Conservation (phyloP, 2,113 vertebrate species). For the Scartelaos histophorus region DNA sequence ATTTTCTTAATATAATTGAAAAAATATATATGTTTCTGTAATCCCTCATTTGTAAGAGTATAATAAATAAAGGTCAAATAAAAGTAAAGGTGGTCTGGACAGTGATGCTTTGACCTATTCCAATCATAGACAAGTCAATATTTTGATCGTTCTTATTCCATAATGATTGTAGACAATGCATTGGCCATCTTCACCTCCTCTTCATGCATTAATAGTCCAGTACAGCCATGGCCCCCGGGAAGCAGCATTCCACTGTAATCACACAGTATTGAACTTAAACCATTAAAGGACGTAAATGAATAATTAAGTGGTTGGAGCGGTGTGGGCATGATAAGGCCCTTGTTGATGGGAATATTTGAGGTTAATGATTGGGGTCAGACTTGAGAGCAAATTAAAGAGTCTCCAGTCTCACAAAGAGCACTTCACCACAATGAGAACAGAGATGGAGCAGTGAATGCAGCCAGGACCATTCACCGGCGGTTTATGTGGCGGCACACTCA, state of each 20-base stretch:
- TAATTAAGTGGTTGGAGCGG: conserved; percentile 62
- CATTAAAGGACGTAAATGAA: conserved; percentile 71
- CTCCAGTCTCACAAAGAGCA: conserved; percentile 55
- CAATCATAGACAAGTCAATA: too few species aligned
- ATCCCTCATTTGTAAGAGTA: too few species aligned
- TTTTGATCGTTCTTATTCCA: too few species aligned
- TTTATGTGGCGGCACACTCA: background rate
- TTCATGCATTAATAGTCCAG: background rate
- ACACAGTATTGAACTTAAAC: conserved; percentile 66
- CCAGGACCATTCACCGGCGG: background rate
- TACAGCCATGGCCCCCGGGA: conserved; percentile 24
- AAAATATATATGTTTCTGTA: too few species aligned
- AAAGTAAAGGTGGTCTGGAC: too few species aligned
- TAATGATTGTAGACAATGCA: too few species aligned
- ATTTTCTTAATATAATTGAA: too few species aligned
- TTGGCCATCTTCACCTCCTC: too few species aligned
- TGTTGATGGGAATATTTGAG: conserved; percentile 69
- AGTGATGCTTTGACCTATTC: too few species aligned
- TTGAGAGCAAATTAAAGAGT: conserved; percentile 64
- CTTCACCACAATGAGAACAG: conserved; percentile 27
- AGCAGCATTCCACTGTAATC: conserved; percentile 54
- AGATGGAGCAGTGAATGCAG: conserved; percentile 2
- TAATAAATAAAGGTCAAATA: too few species aligned
- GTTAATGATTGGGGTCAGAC: conserved; percentile 72
- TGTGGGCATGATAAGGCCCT: conserved; percentile 67